Conservation (phyloP, 2,797 vertebrate genomes). For the Chelidonichthys spinosus region DNA sequence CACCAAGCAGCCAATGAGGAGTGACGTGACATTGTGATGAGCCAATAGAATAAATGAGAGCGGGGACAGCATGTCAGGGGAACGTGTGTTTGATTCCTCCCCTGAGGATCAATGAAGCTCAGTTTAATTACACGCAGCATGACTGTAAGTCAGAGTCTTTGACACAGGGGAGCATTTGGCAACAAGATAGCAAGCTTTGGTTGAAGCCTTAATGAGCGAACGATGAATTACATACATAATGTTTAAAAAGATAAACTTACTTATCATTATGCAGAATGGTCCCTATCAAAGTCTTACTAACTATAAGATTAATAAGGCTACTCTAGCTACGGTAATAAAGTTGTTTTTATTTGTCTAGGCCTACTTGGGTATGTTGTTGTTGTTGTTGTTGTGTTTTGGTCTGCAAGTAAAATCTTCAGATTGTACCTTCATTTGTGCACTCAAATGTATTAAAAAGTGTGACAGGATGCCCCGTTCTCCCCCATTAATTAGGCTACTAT, state of each 20-base stretch:
- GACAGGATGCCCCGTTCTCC: not conserved
- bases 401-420: no score
- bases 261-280: not conserved
- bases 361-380: no score
- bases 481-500: not conserved
- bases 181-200: not conserved
- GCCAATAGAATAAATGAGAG: constrained; percentile 22
- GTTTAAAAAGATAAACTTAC: not conserved
- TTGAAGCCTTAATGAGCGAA: not conserved
- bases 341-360: no score
- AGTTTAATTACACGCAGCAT: constrained; percentile 29
- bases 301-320: not conserved
- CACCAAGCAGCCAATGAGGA: not conserved
- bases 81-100: constrained; percentile 30
- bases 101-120: constrained; percentile 20
- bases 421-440: no score
- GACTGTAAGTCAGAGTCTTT: not conserved
- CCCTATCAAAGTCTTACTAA: not conserved
- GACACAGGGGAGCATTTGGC: not conserved
- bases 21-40: constrained; percentile 4
- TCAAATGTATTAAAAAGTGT: not conserved
- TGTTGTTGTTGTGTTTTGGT: no score
- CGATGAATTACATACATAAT: not conserved
- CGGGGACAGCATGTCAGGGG: constrained; percentile 26
- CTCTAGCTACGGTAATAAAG: no score